Percentiles rank a stretch among this genome's conserved stretches.
Conservation (phyloP, 2,888 invertebrate species). For the Rhyacophila evoluta region DNA sequence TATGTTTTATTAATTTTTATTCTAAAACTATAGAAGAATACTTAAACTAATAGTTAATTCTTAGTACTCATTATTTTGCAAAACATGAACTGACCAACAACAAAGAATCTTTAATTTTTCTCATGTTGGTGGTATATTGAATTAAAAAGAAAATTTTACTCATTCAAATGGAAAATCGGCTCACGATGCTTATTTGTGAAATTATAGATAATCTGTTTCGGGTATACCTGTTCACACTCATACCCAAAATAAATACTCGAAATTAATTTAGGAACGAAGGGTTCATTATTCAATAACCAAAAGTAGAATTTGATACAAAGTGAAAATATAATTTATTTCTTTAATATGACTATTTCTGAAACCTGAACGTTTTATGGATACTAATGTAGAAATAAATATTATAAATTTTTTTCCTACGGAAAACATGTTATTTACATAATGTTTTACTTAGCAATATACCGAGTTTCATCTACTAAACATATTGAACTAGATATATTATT, state of each 20-base stretch:
- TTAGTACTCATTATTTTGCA: too few relatives aligned
- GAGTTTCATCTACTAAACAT: too few relatives aligned
- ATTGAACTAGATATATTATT: too few relatives aligned
- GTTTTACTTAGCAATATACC: too few relatives aligned
- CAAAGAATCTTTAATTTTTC: too few relatives aligned
- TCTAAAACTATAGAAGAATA: too few relatives aligned
- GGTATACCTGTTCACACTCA: not conserved
- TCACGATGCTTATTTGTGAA: slow-evolving; percentile 32
- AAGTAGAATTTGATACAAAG: not conserved
- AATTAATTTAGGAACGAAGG: not conserved
- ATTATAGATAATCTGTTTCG: not conserved
- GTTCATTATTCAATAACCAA: not conserved
- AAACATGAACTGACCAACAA: too few relatives aligned
- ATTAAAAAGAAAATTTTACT: slow-evolving; percentile 56
- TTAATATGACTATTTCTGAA: not conserved
- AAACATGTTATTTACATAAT: too few relatives aligned
- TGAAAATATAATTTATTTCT: not conserved
- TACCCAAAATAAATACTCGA: not conserved
- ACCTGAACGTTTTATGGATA: not conserved
- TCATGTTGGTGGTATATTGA: not conserved
- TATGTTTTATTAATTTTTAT: too few relatives aligned
- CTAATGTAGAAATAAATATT: not conserved
- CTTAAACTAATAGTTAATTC: too few relatives aligned
- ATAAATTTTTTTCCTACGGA: too few relatives aligned
- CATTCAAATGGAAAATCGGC: not conserved